These are phyloP conservation scores for Pseudochirops cupreus DNA, from an alignment of 2,797 vertebrate species.

Conservation along the genomic window DNA sequence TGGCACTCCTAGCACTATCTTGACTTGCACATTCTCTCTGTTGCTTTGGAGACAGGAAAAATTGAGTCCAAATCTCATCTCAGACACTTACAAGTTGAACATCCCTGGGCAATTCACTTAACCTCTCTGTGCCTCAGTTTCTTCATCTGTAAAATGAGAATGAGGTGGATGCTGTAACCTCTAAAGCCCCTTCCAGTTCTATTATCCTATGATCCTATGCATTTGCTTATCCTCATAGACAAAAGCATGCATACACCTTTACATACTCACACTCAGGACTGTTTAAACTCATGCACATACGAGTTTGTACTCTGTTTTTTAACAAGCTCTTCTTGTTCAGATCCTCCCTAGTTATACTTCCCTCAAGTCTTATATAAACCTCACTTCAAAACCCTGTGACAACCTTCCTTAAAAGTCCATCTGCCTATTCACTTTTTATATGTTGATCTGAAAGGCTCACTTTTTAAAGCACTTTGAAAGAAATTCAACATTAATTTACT, in stretches of 20 bases:
- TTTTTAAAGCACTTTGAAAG: constrained; percentile 33
- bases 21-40: not conserved
- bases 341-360: not conserved
- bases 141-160: not conserved
- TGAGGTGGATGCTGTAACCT: not conserved
- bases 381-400: not conserved
- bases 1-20: not conserved
- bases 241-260: not conserved
- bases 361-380: not conserved
- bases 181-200: not conserved
- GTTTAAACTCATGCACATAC: not conserved
- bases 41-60: not conserved
- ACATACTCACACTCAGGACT: not conserved
- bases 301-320: not conserved
- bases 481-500: not conserved
- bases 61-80: not conserved
- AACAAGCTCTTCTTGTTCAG: not conserved
- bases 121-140: not conserved
- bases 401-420: not conserved
- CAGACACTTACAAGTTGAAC: too few relatives aligned
- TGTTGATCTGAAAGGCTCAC: not conserved
- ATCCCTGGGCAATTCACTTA: too few relatives aligned
- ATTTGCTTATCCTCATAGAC: not conserved
- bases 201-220: not conserved
- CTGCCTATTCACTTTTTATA: not conserved